These are phyloP conservation scores for Tipula helvola DNA, from an alignment of 2,888 invertebrate genomes.

Conservation along the genomic window DNA sequence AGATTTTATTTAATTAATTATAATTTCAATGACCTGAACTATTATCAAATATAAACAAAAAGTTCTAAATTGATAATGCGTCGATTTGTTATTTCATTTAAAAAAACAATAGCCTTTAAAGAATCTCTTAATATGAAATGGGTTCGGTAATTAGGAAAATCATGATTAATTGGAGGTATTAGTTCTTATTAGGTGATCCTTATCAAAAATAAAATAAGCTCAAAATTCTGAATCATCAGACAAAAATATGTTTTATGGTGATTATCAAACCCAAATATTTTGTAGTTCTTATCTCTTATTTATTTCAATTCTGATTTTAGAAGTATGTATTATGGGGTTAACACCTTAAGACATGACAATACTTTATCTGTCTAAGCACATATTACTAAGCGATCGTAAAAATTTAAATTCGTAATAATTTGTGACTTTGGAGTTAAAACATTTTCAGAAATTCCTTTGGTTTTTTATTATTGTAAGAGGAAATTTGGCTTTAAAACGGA, in stretches of 20 bases:
- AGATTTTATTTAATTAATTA: neutral
- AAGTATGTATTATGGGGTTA: neutral
- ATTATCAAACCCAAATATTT: neutral
- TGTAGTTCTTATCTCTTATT: neutral
- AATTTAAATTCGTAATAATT: too few species aligned
- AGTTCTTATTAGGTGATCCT: too few species aligned
- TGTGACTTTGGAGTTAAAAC: too few species aligned
- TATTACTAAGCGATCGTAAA: too few species aligned
- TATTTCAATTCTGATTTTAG: neutral
- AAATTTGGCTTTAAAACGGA: too few species aligned
- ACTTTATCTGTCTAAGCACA: neutral
- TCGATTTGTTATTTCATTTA: neutral
- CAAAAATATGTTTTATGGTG: neutral
- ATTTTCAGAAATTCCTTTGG: neutral
- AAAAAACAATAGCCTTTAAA: neutral
- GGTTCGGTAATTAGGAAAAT: neutral
- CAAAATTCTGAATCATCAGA: neutral
- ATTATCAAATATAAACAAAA: neutral
- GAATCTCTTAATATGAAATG: neutral
- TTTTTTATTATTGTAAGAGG: too few species aligned
- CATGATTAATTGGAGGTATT: too few species aligned
- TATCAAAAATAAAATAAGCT: neutral
- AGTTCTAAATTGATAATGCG: neutral
- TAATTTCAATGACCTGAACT: neutral
- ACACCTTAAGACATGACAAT: neutral